These are phyloP conservation scores for Odontamblyopus lacepedii DNA, from an alignment of 2,797 vertebrate genomes.

Conservation along the genomic window DNA sequence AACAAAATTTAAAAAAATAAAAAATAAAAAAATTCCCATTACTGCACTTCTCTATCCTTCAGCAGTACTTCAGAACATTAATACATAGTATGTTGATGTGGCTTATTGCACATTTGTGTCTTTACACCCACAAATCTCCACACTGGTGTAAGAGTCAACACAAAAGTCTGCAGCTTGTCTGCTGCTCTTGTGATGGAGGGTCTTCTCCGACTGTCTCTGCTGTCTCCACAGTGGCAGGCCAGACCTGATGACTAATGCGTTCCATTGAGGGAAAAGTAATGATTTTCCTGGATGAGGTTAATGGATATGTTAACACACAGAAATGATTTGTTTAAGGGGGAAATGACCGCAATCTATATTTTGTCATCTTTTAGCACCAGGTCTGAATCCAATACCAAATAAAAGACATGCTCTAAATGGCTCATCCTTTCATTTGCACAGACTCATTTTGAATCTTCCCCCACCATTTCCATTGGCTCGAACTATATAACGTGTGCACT, in stretches of 20 bases:
- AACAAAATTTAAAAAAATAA: no score
- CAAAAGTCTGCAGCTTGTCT: neutral
- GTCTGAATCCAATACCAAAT: slow-evolving; percentile 62
- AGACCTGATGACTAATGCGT: slow-evolving; percentile 91
- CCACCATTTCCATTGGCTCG: slow-evolving; percentile 58
- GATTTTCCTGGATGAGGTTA: slow-evolving; percentile 91
- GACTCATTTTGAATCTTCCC: slow-evolving; percentile 22
- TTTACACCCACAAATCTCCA: neutral
- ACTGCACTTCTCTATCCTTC: neutral
- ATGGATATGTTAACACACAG: slow-evolving; percentile 92
- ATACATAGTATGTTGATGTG: neutral
- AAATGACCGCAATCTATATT: slow-evolving; percentile 95
- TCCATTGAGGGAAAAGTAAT: slow-evolving; percentile 91
- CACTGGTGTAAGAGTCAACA: neutral
- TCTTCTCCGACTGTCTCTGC: slow-evolving; percentile 24
- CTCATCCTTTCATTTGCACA: slow-evolving; percentile 25
- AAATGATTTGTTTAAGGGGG: slow-evolving; percentile 95
- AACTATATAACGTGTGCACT: slow-evolving; percentile 69
- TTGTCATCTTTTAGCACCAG: slow-evolving; percentile 81
- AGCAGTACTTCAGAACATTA: neutral
- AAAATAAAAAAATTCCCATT: no score
- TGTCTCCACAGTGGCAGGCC: slow-evolving; percentile 63
- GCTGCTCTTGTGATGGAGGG: slow-evolving; percentile 33
- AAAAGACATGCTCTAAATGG: slow-evolving; percentile 11
- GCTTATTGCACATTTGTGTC: neutral